These are phyloP conservation scores for Gnathonemus echidnorhynchus DNA, from an alignment of 2,113 vertebrate genomes.

Conservation along the genomic window DNA sequence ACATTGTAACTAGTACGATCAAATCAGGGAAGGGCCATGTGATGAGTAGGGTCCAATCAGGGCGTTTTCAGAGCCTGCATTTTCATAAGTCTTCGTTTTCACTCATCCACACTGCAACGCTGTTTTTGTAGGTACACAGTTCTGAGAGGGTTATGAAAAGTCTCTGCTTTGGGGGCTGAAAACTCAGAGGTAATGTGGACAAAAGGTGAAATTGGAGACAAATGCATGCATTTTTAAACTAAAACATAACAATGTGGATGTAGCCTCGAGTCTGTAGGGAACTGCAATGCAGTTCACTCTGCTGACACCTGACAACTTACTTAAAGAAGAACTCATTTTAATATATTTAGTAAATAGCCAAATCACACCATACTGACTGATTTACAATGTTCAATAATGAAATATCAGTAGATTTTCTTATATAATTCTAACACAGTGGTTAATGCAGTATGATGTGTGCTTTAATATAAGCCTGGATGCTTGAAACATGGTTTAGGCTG, in stretches of 20 bases:
- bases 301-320: background rate
- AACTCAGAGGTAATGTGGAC: background rate
- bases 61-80: background rate
- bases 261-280: background rate
- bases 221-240: background rate
- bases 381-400: background rate
- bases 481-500: background rate
- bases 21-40: background rate
- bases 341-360: background rate
- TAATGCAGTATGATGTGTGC: background rate
- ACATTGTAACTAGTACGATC: background rate
- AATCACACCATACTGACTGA: background rate
- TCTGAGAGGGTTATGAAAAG: background rate
- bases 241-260: background rate
- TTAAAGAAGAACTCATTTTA: background rate
- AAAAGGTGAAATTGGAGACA: background rate
- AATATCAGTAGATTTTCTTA: background rate
- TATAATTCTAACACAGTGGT: background rate
- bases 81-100: background rate
- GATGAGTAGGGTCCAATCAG: background rate
- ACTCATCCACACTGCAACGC: background rate
- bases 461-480: background rate
- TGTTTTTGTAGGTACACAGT: background rate
- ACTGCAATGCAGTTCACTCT: background rate
- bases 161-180: background rate